Conservation (phyloP, 2,113 vertebrate species). For the Nyctibius bracteatus region DNA sequence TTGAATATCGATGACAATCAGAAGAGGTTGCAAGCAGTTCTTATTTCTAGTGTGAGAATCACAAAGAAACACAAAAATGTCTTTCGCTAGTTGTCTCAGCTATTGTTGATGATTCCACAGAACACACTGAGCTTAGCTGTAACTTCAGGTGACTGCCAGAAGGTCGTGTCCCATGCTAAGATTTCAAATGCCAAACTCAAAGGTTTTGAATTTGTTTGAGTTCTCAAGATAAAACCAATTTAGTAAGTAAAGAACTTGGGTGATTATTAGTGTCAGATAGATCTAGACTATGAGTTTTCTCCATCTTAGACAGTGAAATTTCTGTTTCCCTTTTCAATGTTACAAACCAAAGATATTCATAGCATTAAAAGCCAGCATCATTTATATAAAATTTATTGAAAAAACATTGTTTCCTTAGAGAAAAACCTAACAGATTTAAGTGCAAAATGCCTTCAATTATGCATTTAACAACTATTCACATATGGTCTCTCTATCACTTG, state of each 20-base stretch:
- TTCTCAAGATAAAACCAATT: not conserved
- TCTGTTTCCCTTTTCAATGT: not conserved
- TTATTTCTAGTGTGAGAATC: not conserved
- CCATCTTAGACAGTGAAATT: not conserved
- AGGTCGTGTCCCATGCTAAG: not conserved
- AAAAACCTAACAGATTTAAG: not conserved
- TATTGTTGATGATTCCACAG: not conserved
- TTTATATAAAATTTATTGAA: not conserved
- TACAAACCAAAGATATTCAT: not conserved
- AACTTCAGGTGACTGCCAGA: not conserved
- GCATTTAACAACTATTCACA: not conserved
- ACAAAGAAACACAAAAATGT: not conserved
- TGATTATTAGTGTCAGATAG: not conserved
- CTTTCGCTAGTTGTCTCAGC: not conserved
- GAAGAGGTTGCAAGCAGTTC: not conserved
- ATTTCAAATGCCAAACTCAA: not conserved
- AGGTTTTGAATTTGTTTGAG: not conserved
- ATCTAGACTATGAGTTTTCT: not conserved
- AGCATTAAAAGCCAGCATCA: not conserved
- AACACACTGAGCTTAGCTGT: not conserved
- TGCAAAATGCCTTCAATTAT: not conserved
- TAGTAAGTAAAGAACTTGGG: not conserved
- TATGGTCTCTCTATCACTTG: not conserved
- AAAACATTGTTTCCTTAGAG: not conserved
- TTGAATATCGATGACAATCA: not conserved